A percentile compares a stretch with the other conserved stretches of the same genome.
Evolutionary conservation across 2,888 invertebrate genomes (phyloP).

Genomic region (Pyrochroa serraticornis): DNA sequence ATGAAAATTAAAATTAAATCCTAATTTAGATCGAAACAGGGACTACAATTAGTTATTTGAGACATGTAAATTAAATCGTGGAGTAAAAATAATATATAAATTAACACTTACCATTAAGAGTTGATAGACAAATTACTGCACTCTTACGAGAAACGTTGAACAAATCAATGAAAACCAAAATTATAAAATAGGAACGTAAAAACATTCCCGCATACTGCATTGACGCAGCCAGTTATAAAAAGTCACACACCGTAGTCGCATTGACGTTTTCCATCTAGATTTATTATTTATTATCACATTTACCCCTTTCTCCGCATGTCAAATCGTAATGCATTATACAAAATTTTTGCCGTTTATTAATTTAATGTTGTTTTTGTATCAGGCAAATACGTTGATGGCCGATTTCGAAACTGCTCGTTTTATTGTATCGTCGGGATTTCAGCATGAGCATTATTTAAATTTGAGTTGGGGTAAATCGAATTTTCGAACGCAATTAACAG

Average conservation of each 20-base stretch:
- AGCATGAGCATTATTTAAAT: no score
- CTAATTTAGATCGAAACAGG: no score
- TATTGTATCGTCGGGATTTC: no score
- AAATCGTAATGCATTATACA: no score
- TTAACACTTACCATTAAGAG: slow-evolving; percentile 31
- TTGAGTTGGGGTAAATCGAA: no score
- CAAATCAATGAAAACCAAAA: slow-evolving; percentile 21
- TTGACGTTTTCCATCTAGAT: slow-evolving; percentile 26
- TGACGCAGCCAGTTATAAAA: slow-evolving; percentile 15
- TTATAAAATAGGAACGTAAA: slow-evolving; percentile 20
- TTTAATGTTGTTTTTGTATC: no score
- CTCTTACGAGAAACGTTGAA: slow-evolving; percentile 11
- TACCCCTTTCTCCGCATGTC: not conserved
- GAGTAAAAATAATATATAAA: slow-evolving; percentile 14
- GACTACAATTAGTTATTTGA: not conserved
- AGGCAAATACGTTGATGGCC: no score
- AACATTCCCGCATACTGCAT: slow-evolving; percentile 24
- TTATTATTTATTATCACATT: slow-evolving; percentile 5
- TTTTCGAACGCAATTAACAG: no score
- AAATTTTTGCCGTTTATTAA: no score
- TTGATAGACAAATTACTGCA: slow-evolving; percentile 20
- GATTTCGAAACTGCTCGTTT: no score
- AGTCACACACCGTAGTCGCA: slow-evolving; percentile 1
- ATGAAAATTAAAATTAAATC: no score
- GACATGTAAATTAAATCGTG: not conserved